A percentile compares a stretch with the other conserved stretches of the same genome.
These are phyloP conservation scores for Melanophora roralis DNA, from an alignment of 2,888 invertebrate genomes.

Conservation along the genomic window DNA sequence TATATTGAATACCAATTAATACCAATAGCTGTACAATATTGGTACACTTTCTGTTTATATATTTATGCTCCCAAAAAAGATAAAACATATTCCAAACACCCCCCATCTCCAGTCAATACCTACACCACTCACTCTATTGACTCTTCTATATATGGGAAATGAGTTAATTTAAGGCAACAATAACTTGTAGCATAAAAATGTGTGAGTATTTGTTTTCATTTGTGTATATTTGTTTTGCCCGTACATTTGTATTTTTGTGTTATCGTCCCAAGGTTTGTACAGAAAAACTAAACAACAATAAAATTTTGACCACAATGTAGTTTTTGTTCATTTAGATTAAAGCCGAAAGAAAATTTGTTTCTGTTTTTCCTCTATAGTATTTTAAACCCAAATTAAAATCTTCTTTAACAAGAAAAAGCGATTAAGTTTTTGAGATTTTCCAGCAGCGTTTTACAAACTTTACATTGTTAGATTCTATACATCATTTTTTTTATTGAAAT, in stretches of 20 bases:
- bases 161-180: conserved; percentile 38
- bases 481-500: conserved; percentile 44
- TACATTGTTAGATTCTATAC: conserved; percentile 26
- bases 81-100: not conserved
- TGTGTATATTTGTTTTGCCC: not conserved
- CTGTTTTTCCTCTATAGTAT: not conserved
- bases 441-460: not conserved
- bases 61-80: not conserved
- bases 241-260: not conserved
- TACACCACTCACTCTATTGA: not conserved
- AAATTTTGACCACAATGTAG: conserved; percentile 37
- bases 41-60: not conserved
- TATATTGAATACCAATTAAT: conserved; percentile 53
- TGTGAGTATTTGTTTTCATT: not conserved
- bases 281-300: conserved; percentile 35
- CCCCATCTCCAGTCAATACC: not conserved
- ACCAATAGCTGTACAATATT: not conserved
- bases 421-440: not conserved
- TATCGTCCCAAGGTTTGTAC: not conserved
- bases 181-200: conserved; percentile 8
- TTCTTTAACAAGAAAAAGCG: not conserved
- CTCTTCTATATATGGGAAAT: conserved; percentile 13
- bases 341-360: conserved; percentile 4
- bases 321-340: not conserved
- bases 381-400: conserved; percentile 23